Evolutionary conservation across 1,140 invertebrate genomes (phyloP).

Genomic region (Zaprionus taronus): DNA sequence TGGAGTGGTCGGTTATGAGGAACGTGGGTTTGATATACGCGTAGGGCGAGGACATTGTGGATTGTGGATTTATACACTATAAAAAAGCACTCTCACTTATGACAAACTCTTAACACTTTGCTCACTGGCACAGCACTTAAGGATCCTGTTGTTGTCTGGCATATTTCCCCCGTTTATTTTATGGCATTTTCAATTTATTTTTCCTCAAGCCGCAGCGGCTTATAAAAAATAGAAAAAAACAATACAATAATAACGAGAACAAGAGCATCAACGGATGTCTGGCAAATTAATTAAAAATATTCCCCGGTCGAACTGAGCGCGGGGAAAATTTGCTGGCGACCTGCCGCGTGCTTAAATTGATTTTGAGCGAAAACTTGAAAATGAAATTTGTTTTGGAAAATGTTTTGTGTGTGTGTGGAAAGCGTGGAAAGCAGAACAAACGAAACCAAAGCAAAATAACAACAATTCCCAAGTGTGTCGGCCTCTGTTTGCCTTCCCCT

Average conservation of each 20-base stretch:
- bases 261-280: conserved; percentile 28
- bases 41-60: conserved; percentile 58
- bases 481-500: neutral
- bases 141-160: neutral
- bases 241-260: neutral
- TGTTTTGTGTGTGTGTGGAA: conserved; percentile 30
- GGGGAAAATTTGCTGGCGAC: conserved; percentile 21
- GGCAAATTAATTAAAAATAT: conserved; percentile 64
- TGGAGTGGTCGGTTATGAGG: conserved; percentile 70
- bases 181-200: conserved; percentile 3
- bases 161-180: neutral
- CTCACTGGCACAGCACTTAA: neutral
- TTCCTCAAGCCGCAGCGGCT: neutral
- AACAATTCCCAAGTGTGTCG: conserved; percentile 10
- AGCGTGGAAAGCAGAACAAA: conserved; percentile 52
- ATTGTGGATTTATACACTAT: conserved; percentile 34
- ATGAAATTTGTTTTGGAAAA: conserved; percentile 55
- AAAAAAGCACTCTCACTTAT: conserved; percentile 21
- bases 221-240: neutral
- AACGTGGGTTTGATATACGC: conserved; percentile 68
- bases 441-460: neutral
- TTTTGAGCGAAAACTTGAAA: conserved; percentile 54
- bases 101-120: neutral
- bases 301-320: conserved; percentile 2
- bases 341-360: conserved; percentile 29